Evolutionary conservation across 1,140 invertebrate species (phyloP), one percentile per base, ranked within the genome.

Genomic region (Oryctes rhinoceros): DNA sequence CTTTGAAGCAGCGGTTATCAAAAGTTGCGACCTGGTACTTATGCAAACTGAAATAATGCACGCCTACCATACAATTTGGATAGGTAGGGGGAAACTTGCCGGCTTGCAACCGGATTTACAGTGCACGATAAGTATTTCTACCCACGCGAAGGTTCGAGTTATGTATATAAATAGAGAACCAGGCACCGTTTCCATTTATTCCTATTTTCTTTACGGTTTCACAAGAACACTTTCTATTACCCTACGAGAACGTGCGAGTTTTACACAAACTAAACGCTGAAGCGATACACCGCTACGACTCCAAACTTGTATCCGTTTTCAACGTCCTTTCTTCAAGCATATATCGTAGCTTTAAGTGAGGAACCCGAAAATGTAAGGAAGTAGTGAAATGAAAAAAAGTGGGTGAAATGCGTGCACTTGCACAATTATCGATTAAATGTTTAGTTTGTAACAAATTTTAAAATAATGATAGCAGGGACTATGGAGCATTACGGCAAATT

Each of bases 181-280:
- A 37, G 15, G 65, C 35, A 71, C 35, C 35, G 65, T 24, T 71
- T 35, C 65, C 20, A 71, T 37, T 37, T 71, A 71, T 71, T 71
- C 24, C 65, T 37, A 37, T 71, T 71, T 71, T 71, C 65, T 71
- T 30, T 37, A 37, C 35, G 35, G 9, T 71, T 71, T 71, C 24
- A 71, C 65, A 30, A 59, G 53, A 71, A 71, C 65, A 71, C 65
- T 71, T 71, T 71, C 65, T 71, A 71, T 18, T 59, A 59, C 18
- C 53, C 53, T 59, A 18, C n/a, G n/a, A 59, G 53, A 59, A 59
- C 15, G 53, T 59, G 15, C 18, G 53, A 59, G n/a, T 59, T 59
- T 59, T 59, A 18, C 15, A 15, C 20, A 9, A 5, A 35, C 3
- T 39, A 7, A 37, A 30, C 67, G 37, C 20, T 4, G 53, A 59